These are phyloP conservation scores for Mechanitis messenoides DNA, from an alignment of 2,888 invertebrate genomes.

Conservation along the genomic window DNA sequence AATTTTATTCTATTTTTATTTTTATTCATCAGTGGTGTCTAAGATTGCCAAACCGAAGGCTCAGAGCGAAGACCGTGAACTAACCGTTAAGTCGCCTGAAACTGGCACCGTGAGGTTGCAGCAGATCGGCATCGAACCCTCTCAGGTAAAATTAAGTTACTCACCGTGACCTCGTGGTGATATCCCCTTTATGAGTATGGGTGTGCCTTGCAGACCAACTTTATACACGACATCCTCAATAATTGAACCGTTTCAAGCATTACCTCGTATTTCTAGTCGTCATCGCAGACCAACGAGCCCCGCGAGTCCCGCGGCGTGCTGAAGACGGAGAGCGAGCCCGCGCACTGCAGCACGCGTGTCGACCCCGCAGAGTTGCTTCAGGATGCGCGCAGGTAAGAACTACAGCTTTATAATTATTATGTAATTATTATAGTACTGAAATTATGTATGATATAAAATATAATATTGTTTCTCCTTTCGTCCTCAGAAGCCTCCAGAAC, in stretches of 20 bases:
- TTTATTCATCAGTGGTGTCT: constrained; percentile 48
- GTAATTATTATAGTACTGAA: background rate
- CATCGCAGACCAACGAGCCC: constrained; percentile 17
- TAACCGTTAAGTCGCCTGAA: constrained; percentile 51
- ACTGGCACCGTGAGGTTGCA: constrained; percentile 65
- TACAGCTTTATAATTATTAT: background rate
- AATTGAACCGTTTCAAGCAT: too few species aligned
- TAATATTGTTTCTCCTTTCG: background rate
- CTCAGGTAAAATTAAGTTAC: constrained; percentile 45
- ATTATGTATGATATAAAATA: too few species aligned
- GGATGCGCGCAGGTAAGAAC: constrained; percentile 68
- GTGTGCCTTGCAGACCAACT: too few species aligned
- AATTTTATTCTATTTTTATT: background rate
- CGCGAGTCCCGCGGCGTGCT: constrained; percentile 55
- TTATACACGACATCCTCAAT: too few species aligned
- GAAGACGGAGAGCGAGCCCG: constrained; percentile 76
- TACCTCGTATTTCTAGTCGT: constrained; percentile 4
- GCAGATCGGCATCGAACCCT: constrained; percentile 71
- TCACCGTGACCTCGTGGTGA: too few species aligned
- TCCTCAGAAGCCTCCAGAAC: constrained; percentile 76
- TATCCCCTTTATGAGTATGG: too few species aligned
- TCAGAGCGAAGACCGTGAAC: constrained; percentile 69
- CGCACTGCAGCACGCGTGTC: constrained; percentile 60
- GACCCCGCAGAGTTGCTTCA: constrained; percentile 75
- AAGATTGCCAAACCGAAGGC: constrained; percentile 72